Evolutionary conservation across 1,140 invertebrate genomes (phyloP), one percentile per base, ranked within the genome.

Genomic region (Eumeta japonica): DNA sequence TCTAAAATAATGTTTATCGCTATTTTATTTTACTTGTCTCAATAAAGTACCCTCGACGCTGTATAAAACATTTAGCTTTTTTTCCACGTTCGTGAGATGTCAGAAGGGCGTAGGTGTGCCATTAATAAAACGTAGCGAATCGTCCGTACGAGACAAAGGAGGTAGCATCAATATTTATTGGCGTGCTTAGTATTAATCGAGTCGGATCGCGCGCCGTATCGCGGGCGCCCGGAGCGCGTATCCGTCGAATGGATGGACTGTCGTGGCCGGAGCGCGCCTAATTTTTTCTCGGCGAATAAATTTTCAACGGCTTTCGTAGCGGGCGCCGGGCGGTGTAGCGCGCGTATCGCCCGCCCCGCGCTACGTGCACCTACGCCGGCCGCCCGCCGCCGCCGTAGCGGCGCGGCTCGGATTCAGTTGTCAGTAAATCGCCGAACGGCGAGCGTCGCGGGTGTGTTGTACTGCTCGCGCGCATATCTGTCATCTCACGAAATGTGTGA

Each of bases 401-500:
- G 33, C 41, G 41, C 24, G 30, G 18, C 35, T 37, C 38, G 36
- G 39, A 28, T 34, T 29, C 29, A 46, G 35, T 28, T 42, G 42
- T 55, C 58, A 68, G 68, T 70, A 55, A 55, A 57, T 56, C 43
- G 45, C 48, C 44, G 55, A 48, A 50, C 63, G 45, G 49, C 36
- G 27, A 43, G 27, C 38, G 48, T 50, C 39, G 28, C 43, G 50
- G 62, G 54, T 49, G 63, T 61, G 49, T 55, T 39, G 52, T 45
- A 43, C 50, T 41, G 40, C 43, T 53, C 50, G n/a, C n/a, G n/a
- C n/a, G n/a, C n/a, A n/a, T n/a, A n/a, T n/a, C n/a, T n/a, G n/a
- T n/a, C n/a, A n/a, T n/a, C 56, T 58, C 58, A 66, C 61, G 65
- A 48, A 72, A 72, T 59, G 65, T 72, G 67, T 72, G 67, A 73